Percentiles rank a stretch among this genome's conserved stretches.
Evolutionary conservation across 1,140 invertebrate species (phyloP).

Genomic region (Dendrolimus punctatus): DNA sequence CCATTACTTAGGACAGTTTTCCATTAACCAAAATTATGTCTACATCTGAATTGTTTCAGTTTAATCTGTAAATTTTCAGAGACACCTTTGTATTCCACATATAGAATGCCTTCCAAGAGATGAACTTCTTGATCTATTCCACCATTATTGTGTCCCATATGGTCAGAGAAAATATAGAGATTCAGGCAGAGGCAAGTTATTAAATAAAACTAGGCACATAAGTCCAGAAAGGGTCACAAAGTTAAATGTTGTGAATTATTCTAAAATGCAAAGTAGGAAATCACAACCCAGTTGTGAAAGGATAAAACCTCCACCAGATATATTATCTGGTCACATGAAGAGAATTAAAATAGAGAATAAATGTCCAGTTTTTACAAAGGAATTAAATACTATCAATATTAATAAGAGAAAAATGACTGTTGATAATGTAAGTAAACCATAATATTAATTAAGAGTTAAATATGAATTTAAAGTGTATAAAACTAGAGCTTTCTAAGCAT

Average conservation of each 20-base stretch:
- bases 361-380: constrained; percentile 9
- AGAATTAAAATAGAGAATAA: constrained; percentile 46
- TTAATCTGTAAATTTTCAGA: constrained; percentile 20
- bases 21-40: no score
- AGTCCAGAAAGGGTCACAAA: constrained; percentile 32
- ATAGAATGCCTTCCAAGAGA: constrained; percentile 39
- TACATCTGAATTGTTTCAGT: no score
- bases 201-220: constrained; percentile 42
- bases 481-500: no score
- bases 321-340: constrained; percentile 47
- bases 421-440: constrained; percentile 35
- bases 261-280: constrained; percentile 14
- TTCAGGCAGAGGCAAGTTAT: constrained; percentile 44
- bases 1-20: no score
- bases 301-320: constrained; percentile 48
- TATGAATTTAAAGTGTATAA: no score
- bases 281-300: constrained; percentile 26
- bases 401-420: constrained; percentile 44
- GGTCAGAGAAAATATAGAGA: constrained; percentile 56
- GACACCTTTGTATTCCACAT: constrained; percentile 43
- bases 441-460: no score
- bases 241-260: constrained; percentile 16
- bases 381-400: constrained; percentile 14
- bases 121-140: constrained; percentile 52
- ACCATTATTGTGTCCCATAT: constrained; percentile 53